phyloP scores from a whole-genome alignment of 2,888 invertebrate species.

The Prosapia bicincta region DNA sequence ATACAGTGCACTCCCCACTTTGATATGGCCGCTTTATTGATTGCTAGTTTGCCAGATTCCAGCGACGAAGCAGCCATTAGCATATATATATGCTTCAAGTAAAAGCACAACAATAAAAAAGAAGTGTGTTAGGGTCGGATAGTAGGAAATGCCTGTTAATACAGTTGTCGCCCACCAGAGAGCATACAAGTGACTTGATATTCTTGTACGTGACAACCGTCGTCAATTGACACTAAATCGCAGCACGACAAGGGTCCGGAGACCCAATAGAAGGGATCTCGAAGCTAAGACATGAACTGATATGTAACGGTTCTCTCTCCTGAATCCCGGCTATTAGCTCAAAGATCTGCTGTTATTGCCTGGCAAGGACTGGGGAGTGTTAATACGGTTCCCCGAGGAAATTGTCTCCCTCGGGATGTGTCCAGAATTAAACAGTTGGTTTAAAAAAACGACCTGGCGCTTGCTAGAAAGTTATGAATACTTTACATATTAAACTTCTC shows the following conservation, averaged over 20 bases:
- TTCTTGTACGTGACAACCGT: neutral
- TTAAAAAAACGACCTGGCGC: neutral
- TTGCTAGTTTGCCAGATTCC: neutral
- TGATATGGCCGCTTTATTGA: neutral
- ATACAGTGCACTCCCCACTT: neutral
- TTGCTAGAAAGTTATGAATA: too few species aligned
- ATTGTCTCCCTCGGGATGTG: neutral
- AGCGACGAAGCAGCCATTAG: neutral
- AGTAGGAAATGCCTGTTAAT: neutral
- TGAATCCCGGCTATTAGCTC: neutral
- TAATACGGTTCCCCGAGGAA: neutral
- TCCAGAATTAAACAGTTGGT: neutral
- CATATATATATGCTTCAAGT: neutral
- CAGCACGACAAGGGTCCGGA: neutral
- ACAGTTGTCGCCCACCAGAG: neutral
- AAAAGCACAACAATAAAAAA: neutral
- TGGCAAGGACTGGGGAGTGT: neutral
- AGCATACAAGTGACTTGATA: neutral
- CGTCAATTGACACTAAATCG: neutral
- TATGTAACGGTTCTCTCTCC: neutral
- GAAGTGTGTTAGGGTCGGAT: conserved; percentile 1
- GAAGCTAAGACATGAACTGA: neutral
- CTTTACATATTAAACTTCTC: too few species aligned
- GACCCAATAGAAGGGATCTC: neutral
- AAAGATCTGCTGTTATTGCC: neutral